Conservation (phyloP, 1,140 invertebrate species). For the Danaus melanippus region DNA sequence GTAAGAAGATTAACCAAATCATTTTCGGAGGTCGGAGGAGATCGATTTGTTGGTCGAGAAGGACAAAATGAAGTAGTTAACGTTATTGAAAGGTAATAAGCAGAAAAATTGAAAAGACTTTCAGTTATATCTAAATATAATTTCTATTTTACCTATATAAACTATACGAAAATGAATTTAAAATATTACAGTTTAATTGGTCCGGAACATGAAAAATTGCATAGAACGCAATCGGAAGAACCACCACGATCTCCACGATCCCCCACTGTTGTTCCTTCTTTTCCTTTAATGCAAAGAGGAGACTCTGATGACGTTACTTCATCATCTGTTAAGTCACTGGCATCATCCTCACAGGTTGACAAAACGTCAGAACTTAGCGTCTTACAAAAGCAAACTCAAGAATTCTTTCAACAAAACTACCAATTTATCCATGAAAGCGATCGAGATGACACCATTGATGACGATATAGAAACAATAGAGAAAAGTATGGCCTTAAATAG, state of each 20-base stretch:
- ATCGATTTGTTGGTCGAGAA: conserved; percentile 54
- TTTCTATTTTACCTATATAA: not conserved
- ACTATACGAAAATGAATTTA: no score
- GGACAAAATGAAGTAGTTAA: conserved; percentile 41
- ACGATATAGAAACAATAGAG: conserved; percentile 69
- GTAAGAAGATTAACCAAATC: conserved; percentile 84
- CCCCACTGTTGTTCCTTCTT: conserved; percentile 42
- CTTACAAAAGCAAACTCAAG: conserved; percentile 62
- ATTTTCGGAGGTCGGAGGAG: conserved; percentile 83
- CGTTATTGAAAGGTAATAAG: conserved; percentile 50
- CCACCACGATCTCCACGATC: conserved; percentile 81
- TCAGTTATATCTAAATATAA: not conserved
- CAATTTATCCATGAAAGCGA: conserved; percentile 71
- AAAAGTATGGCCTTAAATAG: conserved; percentile 70
- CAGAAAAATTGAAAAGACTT: not conserved
- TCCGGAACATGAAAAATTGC: conserved; percentile 81
- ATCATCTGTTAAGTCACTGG: conserved; percentile 57
- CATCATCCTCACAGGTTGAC: conserved; percentile 58
- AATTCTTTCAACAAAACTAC: conserved; percentile 71
- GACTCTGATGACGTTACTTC: conserved; percentile 64
- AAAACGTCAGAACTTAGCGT: conserved; percentile 62
- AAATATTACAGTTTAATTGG: conserved; percentile 53
- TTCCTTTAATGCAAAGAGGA: conserved; percentile 48
- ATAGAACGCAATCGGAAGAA: conserved; percentile 87
- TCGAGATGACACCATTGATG: conserved; percentile 69